Evolutionary conservation across 2,888 invertebrate genomes (phyloP), one percentile per base, ranked within the genome.

Genomic region (Chydorus sphaericus): DNA sequence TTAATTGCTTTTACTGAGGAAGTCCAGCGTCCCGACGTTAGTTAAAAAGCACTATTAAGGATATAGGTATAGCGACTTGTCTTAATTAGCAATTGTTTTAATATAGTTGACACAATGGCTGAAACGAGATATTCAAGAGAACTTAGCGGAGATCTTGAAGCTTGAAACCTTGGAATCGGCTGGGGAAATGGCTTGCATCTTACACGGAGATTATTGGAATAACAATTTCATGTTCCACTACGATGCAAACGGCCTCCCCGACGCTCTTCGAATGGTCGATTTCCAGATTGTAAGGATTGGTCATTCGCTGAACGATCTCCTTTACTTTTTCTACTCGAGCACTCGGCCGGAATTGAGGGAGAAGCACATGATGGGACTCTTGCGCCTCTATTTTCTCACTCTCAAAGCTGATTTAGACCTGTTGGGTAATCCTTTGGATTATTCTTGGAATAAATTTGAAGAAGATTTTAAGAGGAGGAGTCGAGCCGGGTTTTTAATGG

Each of bases 141-240:
- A n/a, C n/a, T n/a, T n/a, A n/a, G n/a, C n/a, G n/a, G n/a, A n/a
- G n/a, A n/a, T n/a, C n/a, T n/a, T n/a, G n/a, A n/a, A n/a, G n/a
- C n/a, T n/a, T n/a, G 57, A 57, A 8, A 31, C 36, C 4, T 8
- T 33, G 23, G 54, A 48, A 8, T 29, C n/a, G 3, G n/a, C 26
- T 14, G 54, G 54, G 14, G 28, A 48, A 11, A 18, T 57, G 26
- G 48, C 44, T 7, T 36, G 44, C 20, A 26, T 57, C 11, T 14
- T 57, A 4, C 57, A 57, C 30, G 57, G 57, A 7, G 57, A 57
- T 36, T 44, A 16, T n/a, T 57, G 57, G 57, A 57, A 28, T 18
- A 57, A 57, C 28, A 57, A 57, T 36, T 48, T 57, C 31, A 11
- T 57, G 33, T 57, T 54, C 36, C 48, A 44, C n/a, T 57, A 57